Evolutionary conservation across 2,113 vertebrate genomes (phyloP), one percentile per base, ranked within the genome.

Genomic region (Osmerus eperlanus): DNA sequence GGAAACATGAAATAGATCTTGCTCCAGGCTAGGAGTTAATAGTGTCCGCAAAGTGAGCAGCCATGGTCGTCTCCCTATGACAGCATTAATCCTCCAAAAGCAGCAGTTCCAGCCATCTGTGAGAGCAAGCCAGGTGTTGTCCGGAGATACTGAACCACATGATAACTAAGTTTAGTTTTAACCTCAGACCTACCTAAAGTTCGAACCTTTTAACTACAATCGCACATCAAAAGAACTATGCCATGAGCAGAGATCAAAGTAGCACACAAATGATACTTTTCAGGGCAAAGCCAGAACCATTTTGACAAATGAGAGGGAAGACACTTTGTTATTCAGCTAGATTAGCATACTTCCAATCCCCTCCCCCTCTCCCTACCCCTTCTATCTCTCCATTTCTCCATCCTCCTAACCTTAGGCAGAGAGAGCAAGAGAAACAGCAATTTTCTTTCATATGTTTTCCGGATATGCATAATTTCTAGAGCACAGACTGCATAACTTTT

Each of bases 191-290:
- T 18, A 65, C 41, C 41, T 47, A 47, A 47, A 47, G 41, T 11
- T 47, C 8, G 1, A 47, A 47, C 41, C 41, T 47, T 47, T 47
- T 12, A 47, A 47, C 41, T 47, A 12, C 41, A 11, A 12, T 36
- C 29, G n/a, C 76, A 71, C 47, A 21, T 74, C 29, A 13, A 23
- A 23, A 1, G 32, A 32, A 82, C 66, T 21, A 72, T 76, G 68
- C 74, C 41, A 12, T 47, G 7, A 32, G 15, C 62, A 29, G 58
- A 78, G 64, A 74, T 36, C 58, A 83, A 72, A 78, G 25, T 58
- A 77, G 83, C 66, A 84, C 76, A 70, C 58, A 14, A 74, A 75
- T 83, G 83, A 85, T 85, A 83, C 85, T 65, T 87, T 89, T 47
- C 9, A 47, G 41, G 41, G 41, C 41, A 47, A 12, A 47, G 41